phyloP scores from a whole-genome alignment of 2,113 vertebrate genomes.

The Myrmecobius fasciatus region DNA sequence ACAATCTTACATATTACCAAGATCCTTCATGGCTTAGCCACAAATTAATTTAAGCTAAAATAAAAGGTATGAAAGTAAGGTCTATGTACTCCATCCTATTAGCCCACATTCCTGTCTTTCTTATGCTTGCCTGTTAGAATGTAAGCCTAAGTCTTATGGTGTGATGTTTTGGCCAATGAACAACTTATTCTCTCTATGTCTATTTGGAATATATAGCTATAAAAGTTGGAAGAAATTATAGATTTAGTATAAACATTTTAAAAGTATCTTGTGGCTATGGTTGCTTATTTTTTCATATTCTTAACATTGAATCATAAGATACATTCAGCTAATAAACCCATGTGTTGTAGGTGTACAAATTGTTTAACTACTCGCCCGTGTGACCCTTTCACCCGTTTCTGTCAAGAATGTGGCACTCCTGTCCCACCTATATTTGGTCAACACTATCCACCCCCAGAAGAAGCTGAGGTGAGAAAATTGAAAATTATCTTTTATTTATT shows the following conservation, averaged over 20 bases:
- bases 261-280: background rate
- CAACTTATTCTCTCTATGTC: background rate
- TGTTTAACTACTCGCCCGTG: constrained; percentile 86
- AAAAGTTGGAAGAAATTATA: background rate
- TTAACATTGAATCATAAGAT: background rate
- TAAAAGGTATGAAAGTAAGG: too few species aligned
- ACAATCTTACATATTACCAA: background rate
- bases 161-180: background rate
- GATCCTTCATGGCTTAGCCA: background rate
- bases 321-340: constrained; percentile 37
- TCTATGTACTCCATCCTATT: too few species aligned
- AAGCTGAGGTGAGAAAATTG: constrained; percentile 86
- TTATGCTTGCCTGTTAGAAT: background rate
- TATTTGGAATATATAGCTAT: background rate
- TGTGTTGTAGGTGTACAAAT: constrained; percentile 86
- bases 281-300: background rate
- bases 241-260: background rate
- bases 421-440: constrained; percentile 84
- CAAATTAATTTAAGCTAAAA: too few species aligned
- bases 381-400: constrained; percentile 92
- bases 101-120: too few species aligned
- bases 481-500: constrained; percentile 4
- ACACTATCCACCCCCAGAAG: constrained; percentile 85
- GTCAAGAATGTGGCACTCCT: constrained; percentile 90
- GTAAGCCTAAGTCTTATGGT: background rate